phyloP scores from a whole-genome alignment of 2,797 vertebrate genomes.

The Enteromius radiatus region DNA sequence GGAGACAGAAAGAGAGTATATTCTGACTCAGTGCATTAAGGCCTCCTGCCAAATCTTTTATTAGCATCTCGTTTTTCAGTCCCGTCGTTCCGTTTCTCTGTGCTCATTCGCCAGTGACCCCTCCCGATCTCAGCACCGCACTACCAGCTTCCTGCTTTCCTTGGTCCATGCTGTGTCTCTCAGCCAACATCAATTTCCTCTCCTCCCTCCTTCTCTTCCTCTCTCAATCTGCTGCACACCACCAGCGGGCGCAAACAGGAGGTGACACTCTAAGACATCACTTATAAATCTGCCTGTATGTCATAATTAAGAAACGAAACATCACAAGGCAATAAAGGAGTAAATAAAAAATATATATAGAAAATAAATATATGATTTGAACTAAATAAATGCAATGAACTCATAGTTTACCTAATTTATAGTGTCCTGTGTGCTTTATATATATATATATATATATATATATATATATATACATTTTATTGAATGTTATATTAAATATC shows the following conservation, averaged over 20 bases:
- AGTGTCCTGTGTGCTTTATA: too few relatives aligned
- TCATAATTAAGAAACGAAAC: conserved; percentile 5
- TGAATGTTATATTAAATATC: background rate
- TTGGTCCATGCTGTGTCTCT: conserved; percentile 16
- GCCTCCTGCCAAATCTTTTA: conserved; percentile 67
- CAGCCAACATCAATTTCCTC: conserved; percentile 25
- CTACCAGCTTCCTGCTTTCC: conserved; percentile 46
- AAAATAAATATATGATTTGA: background rate
- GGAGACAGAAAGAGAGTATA: conserved; percentile 40
- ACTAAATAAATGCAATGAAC: too few relatives aligned
- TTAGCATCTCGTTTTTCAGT: conserved; percentile 68
- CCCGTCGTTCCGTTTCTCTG: conserved; percentile 49
- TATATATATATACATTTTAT: too few relatives aligned
- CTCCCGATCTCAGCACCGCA: conserved; percentile 36
- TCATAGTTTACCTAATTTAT: too few relatives aligned
- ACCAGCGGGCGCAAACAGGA: conserved; percentile 15
- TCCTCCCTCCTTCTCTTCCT: conserved; percentile 12
- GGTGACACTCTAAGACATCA: background rate
- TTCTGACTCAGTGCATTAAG: conserved; percentile 56
- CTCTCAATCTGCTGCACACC: conserved; percentile 15
- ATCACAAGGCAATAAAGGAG: background rate
- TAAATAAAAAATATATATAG: background rate
- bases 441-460: too few relatives aligned
- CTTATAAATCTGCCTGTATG: background rate
- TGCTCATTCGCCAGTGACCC: conserved; percentile 27